phyloP scores from a whole-genome alignment of 2,888 invertebrate species.

The Ligdia adustata region DNA sequence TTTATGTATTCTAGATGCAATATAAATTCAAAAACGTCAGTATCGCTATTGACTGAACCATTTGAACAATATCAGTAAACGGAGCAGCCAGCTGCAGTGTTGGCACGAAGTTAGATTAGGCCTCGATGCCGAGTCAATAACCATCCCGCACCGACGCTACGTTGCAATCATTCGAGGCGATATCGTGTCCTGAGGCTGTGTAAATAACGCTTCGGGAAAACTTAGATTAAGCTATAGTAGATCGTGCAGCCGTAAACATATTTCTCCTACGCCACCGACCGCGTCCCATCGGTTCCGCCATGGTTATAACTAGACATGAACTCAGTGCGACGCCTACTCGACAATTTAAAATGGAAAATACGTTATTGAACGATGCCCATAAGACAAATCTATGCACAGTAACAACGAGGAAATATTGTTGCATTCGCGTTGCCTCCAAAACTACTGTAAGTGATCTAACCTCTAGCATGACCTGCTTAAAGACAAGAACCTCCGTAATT shows the following conservation, averaged over 20 bases:
- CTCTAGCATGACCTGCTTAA: too few relatives aligned
- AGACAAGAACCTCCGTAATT: too few relatives aligned
- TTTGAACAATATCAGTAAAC: too few relatives aligned
- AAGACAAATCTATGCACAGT: not conserved
- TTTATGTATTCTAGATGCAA: too few relatives aligned
- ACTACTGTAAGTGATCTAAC: too few relatives aligned
- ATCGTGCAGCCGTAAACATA: conserved; percentile 42
- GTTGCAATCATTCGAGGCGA: conserved; percentile 41
- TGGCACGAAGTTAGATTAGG: not conserved
- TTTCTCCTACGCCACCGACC: conserved; percentile 36
- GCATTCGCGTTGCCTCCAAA: too few relatives aligned
- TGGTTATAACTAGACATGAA: conserved; percentile 48
- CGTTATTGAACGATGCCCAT: conserved; percentile 25
- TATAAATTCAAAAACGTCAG: too few relatives aligned
- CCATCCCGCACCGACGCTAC: conserved; percentile 34
- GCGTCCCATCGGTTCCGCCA: conserved; percentile 16
- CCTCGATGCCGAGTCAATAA: conserved; percentile 19
- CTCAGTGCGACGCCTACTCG: conserved; percentile 28
- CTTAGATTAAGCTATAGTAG: conserved; percentile 42
- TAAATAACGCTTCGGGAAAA: conserved; percentile 50
- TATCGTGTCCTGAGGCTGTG: conserved; percentile 41
- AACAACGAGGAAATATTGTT: too few relatives aligned
- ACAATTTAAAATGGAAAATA: conserved; percentile 15
- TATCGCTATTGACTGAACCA: too few relatives aligned
- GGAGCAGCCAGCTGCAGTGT: not conserved